Evolutionary conservation across 64 coral and sea anemone species (phyloP).

Genomic region (Exaiptasia diaphana): DNA sequence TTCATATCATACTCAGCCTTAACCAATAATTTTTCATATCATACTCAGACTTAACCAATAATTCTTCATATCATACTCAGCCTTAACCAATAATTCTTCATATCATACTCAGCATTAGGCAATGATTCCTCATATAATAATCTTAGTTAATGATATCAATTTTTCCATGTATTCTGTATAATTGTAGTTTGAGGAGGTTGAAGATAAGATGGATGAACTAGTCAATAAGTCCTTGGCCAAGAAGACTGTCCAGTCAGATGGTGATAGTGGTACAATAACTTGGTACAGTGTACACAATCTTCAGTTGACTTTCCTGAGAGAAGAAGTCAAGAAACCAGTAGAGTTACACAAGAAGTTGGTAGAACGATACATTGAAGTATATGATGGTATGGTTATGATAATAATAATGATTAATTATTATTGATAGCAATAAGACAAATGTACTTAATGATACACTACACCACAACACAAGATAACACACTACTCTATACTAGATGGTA

Average conservation of each 20-base stretch:
- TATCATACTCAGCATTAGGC: too few relatives aligned
- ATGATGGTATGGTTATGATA: not conserved
- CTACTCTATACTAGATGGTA: too few relatives aligned
- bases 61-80: too few relatives aligned
- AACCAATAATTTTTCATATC: too few relatives aligned
- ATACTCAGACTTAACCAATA: too few relatives aligned
- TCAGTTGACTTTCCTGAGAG: conserved; percentile 71
- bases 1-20: too few relatives aligned
- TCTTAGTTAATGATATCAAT: too few relatives aligned
- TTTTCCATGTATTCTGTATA: too few relatives aligned
- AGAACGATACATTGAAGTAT: conserved; percentile 50
- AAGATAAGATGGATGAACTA: conserved; percentile 89
- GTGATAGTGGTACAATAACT: not conserved
- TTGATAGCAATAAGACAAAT: not conserved
- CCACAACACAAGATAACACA: too few relatives aligned
- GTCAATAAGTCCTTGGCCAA: conserved; percentile 93
- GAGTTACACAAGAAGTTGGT: conserved; percentile 75
- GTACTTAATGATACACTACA: too few relatives aligned
- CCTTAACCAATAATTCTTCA: too few relatives aligned
- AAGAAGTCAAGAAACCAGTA: conserved; percentile 21
- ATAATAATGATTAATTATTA: not conserved
- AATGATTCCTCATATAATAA: too few relatives aligned
- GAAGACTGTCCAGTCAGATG: conserved; percentile 50
- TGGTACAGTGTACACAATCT: conserved; percentile 85
- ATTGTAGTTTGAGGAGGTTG: conserved; percentile 86